Evolutionary conservation across 2,888 invertebrate species (phyloP), one percentile per base, ranked within the genome.

Genomic region (Drosophila robusta): DNA sequence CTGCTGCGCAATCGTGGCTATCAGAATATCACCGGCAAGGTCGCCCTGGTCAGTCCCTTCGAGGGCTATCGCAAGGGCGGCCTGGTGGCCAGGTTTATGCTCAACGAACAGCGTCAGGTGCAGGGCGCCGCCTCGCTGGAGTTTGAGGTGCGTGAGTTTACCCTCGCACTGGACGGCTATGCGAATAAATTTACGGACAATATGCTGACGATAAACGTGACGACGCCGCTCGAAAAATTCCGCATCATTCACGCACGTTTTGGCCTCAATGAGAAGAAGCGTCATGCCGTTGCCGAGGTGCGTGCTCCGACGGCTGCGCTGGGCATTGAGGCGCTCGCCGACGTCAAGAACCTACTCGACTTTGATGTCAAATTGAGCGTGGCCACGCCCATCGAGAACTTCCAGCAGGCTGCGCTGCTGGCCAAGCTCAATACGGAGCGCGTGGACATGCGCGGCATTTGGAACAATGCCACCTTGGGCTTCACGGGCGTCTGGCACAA

Each of bases 341-440:
- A 94, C 63, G 89, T 97, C 34, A 91, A 93, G 18, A 94, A 95
- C 7, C 88, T 95, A 8, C 93, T 95, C 75, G 94, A 96, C 80
- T 97, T 97, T 90, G 94, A 97, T 91, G 91, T 96, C 0, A 96
- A 95, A 79, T 93, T 97, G 0, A 94, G 95, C 80, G 90, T 96
- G 0, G 96, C 96, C 0, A 94, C 96, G 0, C 96, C 97, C 0
- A 93, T 96, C 69, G 95, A 95, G 58, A 94, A 95, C 64, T 92
- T 97, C 24, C 94, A 94, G 78, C 94, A 95, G 85, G 93, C 95
- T 0, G 93, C 95, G 60, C 46, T 96, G 4, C 93, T 95, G 1
- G 96, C 95, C 0, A 96, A 95, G 90, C 91, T 96, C 12, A 95
- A 94, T 58, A 91, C 93, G 0, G 94, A 95, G 82, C 95, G 95